A percentile compares a stretch with the other conserved stretches of the same genome.
phyloP scores from a whole-genome alignment of 2,113 vertebrate species.

The Agapornis roseicollis region DNA sequence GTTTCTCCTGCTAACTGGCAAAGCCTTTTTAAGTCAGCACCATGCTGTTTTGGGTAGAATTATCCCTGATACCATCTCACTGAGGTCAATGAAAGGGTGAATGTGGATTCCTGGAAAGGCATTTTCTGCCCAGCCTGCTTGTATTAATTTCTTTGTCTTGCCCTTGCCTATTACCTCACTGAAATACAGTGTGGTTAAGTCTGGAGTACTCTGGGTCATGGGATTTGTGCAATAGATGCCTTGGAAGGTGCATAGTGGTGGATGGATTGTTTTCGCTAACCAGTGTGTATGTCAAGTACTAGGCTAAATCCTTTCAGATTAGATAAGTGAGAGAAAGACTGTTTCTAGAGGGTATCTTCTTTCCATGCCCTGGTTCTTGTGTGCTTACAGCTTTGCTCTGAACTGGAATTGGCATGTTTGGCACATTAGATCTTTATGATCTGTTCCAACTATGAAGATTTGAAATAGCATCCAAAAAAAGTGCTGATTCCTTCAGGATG shows the following conservation, averaged over 20 bases:
- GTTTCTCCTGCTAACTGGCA: not conserved
- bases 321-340: not conserved
- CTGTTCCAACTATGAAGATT: not conserved
- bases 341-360: not conserved
- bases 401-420: not conserved
- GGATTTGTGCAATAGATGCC: not conserved
- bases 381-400: not conserved
- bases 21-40: not conserved
- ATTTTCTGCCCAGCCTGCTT: not conserved
- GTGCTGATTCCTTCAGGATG: constrained; percentile 3
- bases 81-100: not conserved
- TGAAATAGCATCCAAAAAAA: constrained; percentile 8
- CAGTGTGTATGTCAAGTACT: not conserved
- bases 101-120: not conserved
- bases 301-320: constrained; percentile 2
- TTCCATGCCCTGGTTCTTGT: not conserved
- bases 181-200: not conserved
- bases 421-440: not conserved
- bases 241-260: not conserved
- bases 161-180: not conserved
- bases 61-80: not conserved
- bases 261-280: not conserved
- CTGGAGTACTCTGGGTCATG: not conserved
- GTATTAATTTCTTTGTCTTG: not conserved
- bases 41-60: not conserved